phyloP scores from a whole-genome alignment of 2,113 vertebrate genomes.

The Scortum barcoo region DNA sequence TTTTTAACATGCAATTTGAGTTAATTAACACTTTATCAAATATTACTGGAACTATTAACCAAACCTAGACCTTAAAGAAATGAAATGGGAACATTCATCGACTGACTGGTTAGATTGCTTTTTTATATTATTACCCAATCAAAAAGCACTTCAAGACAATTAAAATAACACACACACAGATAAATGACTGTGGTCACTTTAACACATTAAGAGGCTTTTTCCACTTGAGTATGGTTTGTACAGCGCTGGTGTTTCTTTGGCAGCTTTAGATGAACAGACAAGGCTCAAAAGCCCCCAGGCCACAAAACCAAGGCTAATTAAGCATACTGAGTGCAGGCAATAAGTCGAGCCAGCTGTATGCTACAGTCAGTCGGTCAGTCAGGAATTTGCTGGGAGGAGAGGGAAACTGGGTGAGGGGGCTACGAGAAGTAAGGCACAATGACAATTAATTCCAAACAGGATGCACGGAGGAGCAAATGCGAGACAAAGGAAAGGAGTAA shows the following conservation, averaged over 20 bases:
- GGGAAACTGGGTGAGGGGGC: constrained; percentile 20
- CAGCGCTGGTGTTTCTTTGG: constrained; percentile 27
- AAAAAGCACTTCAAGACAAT: background rate
- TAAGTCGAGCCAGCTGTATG: constrained; percentile 68
- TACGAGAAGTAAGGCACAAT: background rate
- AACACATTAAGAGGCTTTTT: constrained; percentile 26
- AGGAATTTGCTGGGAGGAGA: constrained; percentile 67
- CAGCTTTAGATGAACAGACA: constrained; percentile 45
- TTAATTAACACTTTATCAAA: background rate
- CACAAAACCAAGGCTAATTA: constrained; percentile 65
- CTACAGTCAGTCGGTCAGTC: constrained; percentile 61
- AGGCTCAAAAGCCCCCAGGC: constrained; percentile 28
- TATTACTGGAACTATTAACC: background rate
- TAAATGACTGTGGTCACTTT: background rate
- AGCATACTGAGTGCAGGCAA: constrained; percentile 39
- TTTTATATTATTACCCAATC: background rate
- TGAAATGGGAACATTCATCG: background rate
- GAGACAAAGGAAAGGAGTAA: constrained; percentile 11
- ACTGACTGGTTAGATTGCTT: background rate
- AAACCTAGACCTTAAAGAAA: background rate
- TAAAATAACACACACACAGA: too few relatives aligned
- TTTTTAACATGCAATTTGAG: background rate
- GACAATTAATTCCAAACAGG: constrained; percentile 1
- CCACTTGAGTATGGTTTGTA: constrained; percentile 25
- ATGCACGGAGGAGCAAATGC: background rate